Evolutionary conservation across 2,888 invertebrate genomes (phyloP).

Genomic region (Caenorhabditis imperialis): DNA sequence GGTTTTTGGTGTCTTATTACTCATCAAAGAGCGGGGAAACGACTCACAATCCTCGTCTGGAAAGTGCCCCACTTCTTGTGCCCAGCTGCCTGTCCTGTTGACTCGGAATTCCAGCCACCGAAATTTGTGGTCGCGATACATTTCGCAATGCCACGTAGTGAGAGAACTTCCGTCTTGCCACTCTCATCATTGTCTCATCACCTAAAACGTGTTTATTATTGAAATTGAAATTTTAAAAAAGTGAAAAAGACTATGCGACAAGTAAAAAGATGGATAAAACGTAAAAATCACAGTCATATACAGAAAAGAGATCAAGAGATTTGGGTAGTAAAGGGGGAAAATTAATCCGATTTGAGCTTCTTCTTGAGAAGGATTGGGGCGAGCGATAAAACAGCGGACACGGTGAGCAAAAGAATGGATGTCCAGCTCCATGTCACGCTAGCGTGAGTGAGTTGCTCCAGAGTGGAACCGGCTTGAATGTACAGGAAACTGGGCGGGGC

Average conservation of each 20-base stretch:
- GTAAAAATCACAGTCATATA: neutral
- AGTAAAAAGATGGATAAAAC: conserved; percentile 7
- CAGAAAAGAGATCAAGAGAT: conserved; percentile 7
- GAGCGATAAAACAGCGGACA: conserved; percentile 88
- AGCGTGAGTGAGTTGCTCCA: conserved; percentile 91
- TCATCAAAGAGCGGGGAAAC: conserved; percentile 45
- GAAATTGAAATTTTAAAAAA: neutral
- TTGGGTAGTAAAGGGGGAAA: no score
- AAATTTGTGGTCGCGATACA: neutral
- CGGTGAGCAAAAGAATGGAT: conserved; percentile 80
- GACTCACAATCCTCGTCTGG: conserved; percentile 33
- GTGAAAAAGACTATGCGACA: neutral
- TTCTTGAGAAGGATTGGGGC: conserved; percentile 86
- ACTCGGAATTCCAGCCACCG: conserved; percentile 2
- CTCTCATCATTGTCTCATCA: conserved; percentile 52
- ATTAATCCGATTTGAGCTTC: conserved; percentile 50
- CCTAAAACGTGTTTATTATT: conserved; percentile 41
- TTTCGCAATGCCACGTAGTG: conserved; percentile 8
- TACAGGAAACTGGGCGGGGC: conserved; percentile 97
- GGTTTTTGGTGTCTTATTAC: conserved; percentile 51
- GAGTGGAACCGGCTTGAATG: conserved; percentile 95
- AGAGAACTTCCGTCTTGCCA: conserved; percentile 10
- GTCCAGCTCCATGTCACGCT: conserved; percentile 83
- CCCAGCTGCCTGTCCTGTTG: conserved; percentile 13
- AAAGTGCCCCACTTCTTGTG: conserved; percentile 16